Evolutionary conservation across 2,888 invertebrate genomes (phyloP), one percentile per base, ranked within the genome.

Genomic region (Eupithecia centaureata): DNA sequence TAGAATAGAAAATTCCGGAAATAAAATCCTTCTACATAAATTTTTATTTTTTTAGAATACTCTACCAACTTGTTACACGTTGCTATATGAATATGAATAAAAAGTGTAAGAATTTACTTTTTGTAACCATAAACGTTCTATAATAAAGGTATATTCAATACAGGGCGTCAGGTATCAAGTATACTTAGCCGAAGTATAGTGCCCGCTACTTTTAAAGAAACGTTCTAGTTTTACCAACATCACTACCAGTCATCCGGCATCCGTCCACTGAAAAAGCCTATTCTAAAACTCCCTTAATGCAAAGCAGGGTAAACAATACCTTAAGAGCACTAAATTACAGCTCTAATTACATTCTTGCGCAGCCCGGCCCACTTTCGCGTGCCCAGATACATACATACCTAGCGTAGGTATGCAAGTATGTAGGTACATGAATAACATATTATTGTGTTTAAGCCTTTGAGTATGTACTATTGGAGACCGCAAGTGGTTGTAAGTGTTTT

Each of bases 331-430:
- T 60, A 63, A 67, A 70, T 66, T 63, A 70, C 63, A 18, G 38
- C 58, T 57, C 65, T 72, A 72, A 72, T 73, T 72, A 72, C 70
- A 68, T 73, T 72, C 68, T 69, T 59, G 61, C 52, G 56, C 22
- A 27, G 61, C 54, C 51, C 61, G 71, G 38, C 54, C 69, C 65
- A 67, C 65, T 73, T 71, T 67, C 67, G 62, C 63, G 61, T 54
- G 71, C 71, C 65, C 67, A 73, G 70, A 72, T 72, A n/a, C 71
- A 72, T 68, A 70, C n/a, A 68, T 66, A 57, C 63, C n/a, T 61
- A 68, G 22, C 47, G 47, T 47, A 47, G 27, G 27, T 56, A 64
- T 38, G 57, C 47, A 61, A 35, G 15, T 47, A 22, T 47, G 42
- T 42, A 30, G 30, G 30, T 30, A 42, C 42, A 22, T 47, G 4